Percentiles rank a stretch among this genome's conserved stretches.
These are phyloP conservation scores for Microplitis demolitor DNA, from an alignment of 1,140 invertebrate genomes.

Conservation along the genomic window DNA sequence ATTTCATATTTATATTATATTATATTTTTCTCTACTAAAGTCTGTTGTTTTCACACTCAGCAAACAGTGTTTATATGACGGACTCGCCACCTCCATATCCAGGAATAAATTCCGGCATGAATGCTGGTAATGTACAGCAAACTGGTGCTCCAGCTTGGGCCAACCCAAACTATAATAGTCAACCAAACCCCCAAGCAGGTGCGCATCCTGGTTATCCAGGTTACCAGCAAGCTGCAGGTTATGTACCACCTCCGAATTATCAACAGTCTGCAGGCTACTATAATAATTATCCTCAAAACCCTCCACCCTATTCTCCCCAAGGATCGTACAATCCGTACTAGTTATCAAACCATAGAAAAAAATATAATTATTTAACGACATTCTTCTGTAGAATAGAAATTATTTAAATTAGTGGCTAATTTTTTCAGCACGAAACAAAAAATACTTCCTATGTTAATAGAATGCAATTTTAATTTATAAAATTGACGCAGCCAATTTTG, in stretches of 20 bases:
- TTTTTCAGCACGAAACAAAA: neutral
- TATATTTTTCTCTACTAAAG: neutral
- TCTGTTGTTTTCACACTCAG: slow-evolving; percentile 52
- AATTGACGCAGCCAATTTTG: too few species aligned
- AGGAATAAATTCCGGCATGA: slow-evolving; percentile 69
- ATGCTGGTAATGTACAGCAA: slow-evolving; percentile 40
- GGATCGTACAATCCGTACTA: slow-evolving; percentile 27
- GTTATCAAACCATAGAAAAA: neutral
- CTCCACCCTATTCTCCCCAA: slow-evolving; percentile 49
- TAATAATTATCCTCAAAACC: slow-evolving; percentile 45
- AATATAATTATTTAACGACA: slow-evolving; percentile 26
- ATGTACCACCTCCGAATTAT: slow-evolving; percentile 41
- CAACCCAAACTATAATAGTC: slow-evolving; percentile 56
- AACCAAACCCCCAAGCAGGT: slow-evolving; percentile 58
- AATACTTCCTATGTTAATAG: neutral
- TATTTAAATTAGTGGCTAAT: too few species aligned
- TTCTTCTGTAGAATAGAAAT: slow-evolving; percentile 4
- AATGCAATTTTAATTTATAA: too few species aligned
- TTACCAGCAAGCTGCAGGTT: slow-evolving; percentile 42
- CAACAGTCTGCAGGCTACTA: slow-evolving; percentile 38
- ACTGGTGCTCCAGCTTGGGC: slow-evolving; percentile 52
- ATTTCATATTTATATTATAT: neutral
- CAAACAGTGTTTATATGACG: slow-evolving; percentile 87
- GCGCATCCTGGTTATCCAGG: slow-evolving; percentile 55
- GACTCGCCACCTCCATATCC: slow-evolving; percentile 95